These are phyloP conservation scores for Polydrusus pterygomalis DNA, from an alignment of 2,888 invertebrate genomes.

Conservation along the genomic window DNA sequence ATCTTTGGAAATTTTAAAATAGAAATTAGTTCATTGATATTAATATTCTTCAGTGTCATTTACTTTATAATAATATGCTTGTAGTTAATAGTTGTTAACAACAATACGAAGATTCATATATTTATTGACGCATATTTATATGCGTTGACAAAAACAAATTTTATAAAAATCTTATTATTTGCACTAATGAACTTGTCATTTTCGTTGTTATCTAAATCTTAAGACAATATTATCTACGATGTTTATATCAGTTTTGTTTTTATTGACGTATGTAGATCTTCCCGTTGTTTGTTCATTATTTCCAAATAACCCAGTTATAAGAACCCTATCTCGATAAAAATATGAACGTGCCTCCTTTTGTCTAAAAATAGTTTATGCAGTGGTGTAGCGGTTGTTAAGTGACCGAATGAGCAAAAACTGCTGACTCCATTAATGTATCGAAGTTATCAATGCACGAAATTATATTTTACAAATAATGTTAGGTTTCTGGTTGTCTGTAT, in stretches of 20 bases:
- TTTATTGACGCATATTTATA: conserved; percentile 19
- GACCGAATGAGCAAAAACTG: neutral
- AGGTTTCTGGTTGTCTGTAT: no score
- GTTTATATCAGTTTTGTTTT: conserved; percentile 16
- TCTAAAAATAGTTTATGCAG: conserved; percentile 21
- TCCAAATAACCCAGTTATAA: conserved; percentile 24
- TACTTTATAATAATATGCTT: no score
- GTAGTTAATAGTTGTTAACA: no score
- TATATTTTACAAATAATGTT: no score
- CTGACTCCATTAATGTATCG: neutral
- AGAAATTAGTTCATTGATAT: no score
- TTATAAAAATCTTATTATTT: conserved; percentile 18
- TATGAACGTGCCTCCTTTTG: conserved; percentile 34
- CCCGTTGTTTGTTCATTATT: conserved; percentile 16
- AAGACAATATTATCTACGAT: conserved; percentile 13
- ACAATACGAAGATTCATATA: conserved; percentile 8
- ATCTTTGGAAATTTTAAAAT: no score
- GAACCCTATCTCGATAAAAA: conserved; percentile 24
- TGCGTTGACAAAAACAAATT: conserved; percentile 2
- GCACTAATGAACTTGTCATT: conserved; percentile 6
- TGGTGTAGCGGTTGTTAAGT: neutral
- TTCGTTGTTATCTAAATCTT: conserved; percentile 18
- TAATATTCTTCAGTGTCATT: no score
- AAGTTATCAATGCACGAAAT: no score
- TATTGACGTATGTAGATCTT: conserved; percentile 22